A percentile compares a stretch with the other conserved stretches of the same genome.
Evolutionary conservation across 2,888 invertebrate genomes (phyloP).

Genomic region (Neoitamus cyanurus): DNA sequence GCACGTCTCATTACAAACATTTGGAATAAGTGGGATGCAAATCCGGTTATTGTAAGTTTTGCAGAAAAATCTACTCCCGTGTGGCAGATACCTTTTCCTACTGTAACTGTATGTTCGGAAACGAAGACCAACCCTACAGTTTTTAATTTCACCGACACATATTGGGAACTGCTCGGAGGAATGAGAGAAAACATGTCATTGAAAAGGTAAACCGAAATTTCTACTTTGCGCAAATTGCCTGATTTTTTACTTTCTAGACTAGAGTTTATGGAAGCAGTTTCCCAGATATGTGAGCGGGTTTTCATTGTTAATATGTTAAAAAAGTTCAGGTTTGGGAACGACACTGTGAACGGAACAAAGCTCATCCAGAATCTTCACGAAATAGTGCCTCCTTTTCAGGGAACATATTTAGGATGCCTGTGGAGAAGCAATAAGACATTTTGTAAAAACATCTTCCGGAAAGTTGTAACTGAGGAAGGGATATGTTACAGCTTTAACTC

Average conservation of each 20-base stretch:
- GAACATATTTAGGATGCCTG: constrained; percentile 71
- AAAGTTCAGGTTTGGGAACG: constrained; percentile 67
- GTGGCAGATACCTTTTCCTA: constrained; percentile 73
- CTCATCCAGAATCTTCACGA: constrained; percentile 71
- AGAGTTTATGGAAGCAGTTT: constrained; percentile 57
- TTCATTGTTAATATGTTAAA: constrained; percentile 58
- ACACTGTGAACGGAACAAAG: constrained; percentile 67
- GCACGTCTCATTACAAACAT: constrained; percentile 73
- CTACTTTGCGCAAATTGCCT: too few species aligned
- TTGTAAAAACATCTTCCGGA: constrained; percentile 72
- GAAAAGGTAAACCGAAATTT: neutral
- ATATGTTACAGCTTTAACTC: too few species aligned
- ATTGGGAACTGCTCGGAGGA: too few species aligned
- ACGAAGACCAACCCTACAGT: constrained; percentile 67
- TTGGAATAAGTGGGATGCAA: too few species aligned
- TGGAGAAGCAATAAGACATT: constrained; percentile 69
- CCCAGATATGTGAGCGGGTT: constrained; percentile 62
- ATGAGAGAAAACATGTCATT: neutral
- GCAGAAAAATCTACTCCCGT: constrained; percentile 75
- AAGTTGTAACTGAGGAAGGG: too few species aligned
- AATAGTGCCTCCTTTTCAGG: constrained; percentile 68
- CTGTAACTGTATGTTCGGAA: constrained; percentile 75
- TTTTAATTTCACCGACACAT: too few species aligned
- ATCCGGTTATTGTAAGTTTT: too few species aligned
- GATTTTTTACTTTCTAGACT: constrained; percentile 53